These are phyloP conservation scores for Aphodius granarius DNA, from an alignment of 2,888 invertebrate genomes.

Conservation along the genomic window DNA sequence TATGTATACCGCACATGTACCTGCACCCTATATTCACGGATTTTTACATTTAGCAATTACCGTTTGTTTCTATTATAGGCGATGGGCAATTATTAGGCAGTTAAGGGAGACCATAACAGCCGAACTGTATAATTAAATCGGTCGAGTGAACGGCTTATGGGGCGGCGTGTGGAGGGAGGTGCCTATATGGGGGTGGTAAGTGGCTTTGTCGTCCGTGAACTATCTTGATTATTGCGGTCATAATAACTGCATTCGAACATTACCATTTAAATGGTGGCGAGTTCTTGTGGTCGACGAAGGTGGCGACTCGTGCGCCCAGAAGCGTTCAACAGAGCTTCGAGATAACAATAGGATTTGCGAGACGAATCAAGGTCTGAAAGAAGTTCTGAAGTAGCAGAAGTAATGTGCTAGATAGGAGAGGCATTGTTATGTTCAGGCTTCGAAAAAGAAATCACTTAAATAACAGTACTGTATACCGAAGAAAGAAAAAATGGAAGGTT, in stretches of 20 bases:
- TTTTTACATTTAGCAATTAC: slow-evolving; percentile 20
- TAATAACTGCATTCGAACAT: slow-evolving; percentile 42
- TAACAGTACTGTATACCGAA: no score
- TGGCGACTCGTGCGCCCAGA: background rate
- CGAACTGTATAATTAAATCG: slow-evolving; percentile 41
- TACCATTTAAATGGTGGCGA: slow-evolving; percentile 42
- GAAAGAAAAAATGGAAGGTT: no score
- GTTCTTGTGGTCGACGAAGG: slow-evolving; percentile 21
- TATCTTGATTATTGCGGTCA: slow-evolving; percentile 46
- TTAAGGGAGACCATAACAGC: slow-evolving; percentile 26
- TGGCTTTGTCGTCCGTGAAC: slow-evolving; percentile 34
- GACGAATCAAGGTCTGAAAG: no score
- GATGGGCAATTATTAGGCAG: slow-evolving; percentile 25
- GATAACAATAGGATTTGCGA: no score
- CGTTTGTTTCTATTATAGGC: slow-evolving; percentile 27
- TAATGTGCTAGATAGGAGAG: no score
- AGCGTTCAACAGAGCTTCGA: no score
- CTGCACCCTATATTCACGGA: background rate
- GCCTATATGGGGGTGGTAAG: background rate
- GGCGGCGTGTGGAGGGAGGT: background rate
- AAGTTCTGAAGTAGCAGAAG: no score
- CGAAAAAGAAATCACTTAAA: no score
- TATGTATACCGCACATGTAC: background rate
- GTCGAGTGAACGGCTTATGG: background rate
- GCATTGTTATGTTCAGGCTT: no score